Evolutionary conservation across 2,113 vertebrate species (phyloP).

Genomic region (Ramphastos sulfuratus): DNA sequence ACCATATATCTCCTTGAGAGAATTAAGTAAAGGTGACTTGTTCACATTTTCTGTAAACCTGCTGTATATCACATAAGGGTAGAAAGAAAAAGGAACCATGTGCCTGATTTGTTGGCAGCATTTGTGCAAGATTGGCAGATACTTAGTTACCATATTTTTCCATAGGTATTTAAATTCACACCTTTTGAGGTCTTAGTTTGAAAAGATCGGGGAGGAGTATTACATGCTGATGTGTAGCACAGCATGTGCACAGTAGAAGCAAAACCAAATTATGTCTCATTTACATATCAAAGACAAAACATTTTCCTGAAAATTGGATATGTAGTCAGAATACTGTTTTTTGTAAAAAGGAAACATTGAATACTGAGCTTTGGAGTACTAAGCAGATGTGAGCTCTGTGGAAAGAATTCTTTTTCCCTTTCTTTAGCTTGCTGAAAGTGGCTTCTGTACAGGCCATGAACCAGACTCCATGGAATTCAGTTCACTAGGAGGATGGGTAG

Average conservation of each 20-base stretch:
- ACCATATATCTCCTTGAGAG: conserved; percentile 83
- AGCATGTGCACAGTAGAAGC: not conserved
- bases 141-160: conserved; percentile 46
- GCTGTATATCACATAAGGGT: conserved; percentile 71
- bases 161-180: not conserved
- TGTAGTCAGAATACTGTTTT: not conserved
- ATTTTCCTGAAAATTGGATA: not conserved
- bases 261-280: not conserved
- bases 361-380: not conserved
- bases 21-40: conserved; percentile 79
- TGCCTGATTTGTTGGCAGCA: conserved; percentile 69
- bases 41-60: conserved; percentile 72
- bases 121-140: conserved; percentile 69
- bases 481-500: conserved; percentile 96
- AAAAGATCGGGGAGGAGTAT: not conserved
- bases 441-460: conserved; percentile 97
- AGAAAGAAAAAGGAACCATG: conserved; percentile 66
- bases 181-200: conserved; percentile 11
- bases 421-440: conserved; percentile 91
- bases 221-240: not conserved
- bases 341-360: not conserved
- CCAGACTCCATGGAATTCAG: conserved; percentile 99
- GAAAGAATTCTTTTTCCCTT: conserved; percentile 11
- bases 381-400: not conserved
- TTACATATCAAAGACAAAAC: not conserved